Conservation (phyloP, 2,113 vertebrate species). For the Salvelinus alpinus region DNA sequence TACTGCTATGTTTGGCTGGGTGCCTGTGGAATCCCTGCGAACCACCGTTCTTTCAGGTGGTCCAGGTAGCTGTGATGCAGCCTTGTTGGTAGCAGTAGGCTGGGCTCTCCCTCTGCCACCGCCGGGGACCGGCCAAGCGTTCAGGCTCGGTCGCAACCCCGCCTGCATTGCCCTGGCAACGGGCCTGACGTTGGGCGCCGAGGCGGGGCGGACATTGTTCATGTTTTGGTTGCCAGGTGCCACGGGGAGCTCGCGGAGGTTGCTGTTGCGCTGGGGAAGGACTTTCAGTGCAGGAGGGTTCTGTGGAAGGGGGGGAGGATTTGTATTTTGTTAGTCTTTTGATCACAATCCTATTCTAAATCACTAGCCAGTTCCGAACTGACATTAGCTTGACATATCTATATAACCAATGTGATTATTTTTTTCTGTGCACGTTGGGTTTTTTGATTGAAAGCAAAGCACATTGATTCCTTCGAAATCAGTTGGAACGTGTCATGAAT, state of each 20-base stretch:
- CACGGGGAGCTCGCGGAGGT: slow-evolving; percentile 89
- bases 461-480: no score
- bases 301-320: slow-evolving; percentile 58
- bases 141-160: slow-evolving; percentile 60
- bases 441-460: not conserved
- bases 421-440: not conserved
- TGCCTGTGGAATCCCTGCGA: slow-evolving; percentile 53
- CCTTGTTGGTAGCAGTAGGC: slow-evolving; percentile 41
- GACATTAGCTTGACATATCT: no score
- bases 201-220: slow-evolving; percentile 62
- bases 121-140: slow-evolving; percentile 38
- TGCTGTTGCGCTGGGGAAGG: slow-evolving; percentile 85
- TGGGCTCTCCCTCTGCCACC: slow-evolving; percentile 64
- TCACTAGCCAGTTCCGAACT: no score
- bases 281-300: slow-evolving; percentile 74
- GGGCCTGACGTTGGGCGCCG: slow-evolving; percentile 79
- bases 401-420: not conserved
- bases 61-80: slow-evolving; percentile 29
- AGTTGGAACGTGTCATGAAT: no score
- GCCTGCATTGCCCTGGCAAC: slow-evolving; percentile 63
- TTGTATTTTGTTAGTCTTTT: no score
- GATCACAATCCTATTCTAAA: no score
- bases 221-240: slow-evolving; percentile 79
- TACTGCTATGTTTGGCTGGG: slow-evolving; percentile 63
- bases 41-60: slow-evolving; percentile 69